Conservation (phyloP, 1,140 invertebrate genomes). For the Drosophila suzukii region DNA sequence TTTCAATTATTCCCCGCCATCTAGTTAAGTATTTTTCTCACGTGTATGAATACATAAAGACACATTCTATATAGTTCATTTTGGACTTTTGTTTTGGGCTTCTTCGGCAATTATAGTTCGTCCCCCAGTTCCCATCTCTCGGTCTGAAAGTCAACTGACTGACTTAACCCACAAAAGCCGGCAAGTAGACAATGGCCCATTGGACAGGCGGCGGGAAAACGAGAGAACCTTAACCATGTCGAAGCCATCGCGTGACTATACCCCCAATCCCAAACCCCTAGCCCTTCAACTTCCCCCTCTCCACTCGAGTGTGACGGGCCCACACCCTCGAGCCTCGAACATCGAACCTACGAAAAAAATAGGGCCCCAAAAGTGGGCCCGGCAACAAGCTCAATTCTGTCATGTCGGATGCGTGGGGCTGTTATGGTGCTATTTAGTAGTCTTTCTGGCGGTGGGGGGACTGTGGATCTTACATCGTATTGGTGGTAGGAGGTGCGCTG, state of each 20-base stretch:
- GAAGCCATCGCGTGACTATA: constrained; percentile 68
- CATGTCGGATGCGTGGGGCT: constrained; percentile 43
- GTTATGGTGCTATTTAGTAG: constrained; percentile 35
- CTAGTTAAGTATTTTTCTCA: constrained; percentile 2
- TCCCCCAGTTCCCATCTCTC: constrained; percentile 24
- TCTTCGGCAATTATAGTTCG: constrained; percentile 55
- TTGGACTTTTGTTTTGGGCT: constrained; percentile 32
- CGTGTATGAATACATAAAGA: constrained; percentile 54
- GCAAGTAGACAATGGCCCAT: constrained; percentile 38
- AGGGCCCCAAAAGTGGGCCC: constrained; percentile 36
- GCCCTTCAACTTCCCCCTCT: constrained; percentile 15
- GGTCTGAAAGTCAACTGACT: constrained; percentile 55
- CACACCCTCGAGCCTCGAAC: constrained; percentile 36
- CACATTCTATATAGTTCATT: constrained; percentile 50
- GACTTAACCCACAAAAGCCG: constrained; percentile 67
- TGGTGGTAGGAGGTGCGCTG: constrained; percentile 80
- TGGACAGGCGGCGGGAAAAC: constrained; percentile 18
- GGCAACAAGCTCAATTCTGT: constrained; percentile 51
- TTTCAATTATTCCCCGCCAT: not conserved
- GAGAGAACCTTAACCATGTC: constrained; percentile 69
- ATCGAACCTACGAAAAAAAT: constrained; percentile 3
- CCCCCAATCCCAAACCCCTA: not conserved
- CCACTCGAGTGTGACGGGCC: constrained; percentile 63
- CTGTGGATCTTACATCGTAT: constrained; percentile 80
- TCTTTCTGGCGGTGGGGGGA: constrained; percentile 10